Conservation (phyloP, 2,888 invertebrate species). For the Drosophila emarginata region DNA sequence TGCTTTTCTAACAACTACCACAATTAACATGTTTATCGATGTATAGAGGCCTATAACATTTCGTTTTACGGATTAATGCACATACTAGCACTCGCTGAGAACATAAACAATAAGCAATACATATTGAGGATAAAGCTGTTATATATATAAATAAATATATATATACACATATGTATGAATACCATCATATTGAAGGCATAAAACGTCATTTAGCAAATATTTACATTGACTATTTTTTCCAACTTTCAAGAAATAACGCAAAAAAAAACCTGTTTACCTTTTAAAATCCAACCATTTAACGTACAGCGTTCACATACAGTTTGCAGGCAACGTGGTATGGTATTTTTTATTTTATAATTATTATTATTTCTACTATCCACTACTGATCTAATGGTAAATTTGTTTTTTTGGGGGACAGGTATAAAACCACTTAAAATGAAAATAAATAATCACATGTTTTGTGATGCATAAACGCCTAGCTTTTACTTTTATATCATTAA, state of each 20-base stretch:
- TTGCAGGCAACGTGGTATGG: slow-evolving; percentile 40
- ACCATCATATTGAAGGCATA: slow-evolving; percentile 1
- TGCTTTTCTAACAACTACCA: not conserved
- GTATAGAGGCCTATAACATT: slow-evolving; percentile 36
- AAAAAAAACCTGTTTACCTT: slow-evolving; percentile 13
- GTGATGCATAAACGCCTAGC: no score
- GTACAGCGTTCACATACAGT: slow-evolving; percentile 15
- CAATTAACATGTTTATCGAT: not conserved
- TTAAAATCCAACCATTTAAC: not conserved
- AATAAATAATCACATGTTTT: no score
- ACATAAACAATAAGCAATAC: slow-evolving; percentile 24
- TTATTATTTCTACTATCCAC: no score
- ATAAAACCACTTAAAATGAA: no score
- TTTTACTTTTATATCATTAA: no score
- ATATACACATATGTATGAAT: not conserved
- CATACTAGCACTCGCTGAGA: slow-evolving; percentile 42
- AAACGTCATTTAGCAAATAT: slow-evolving; percentile 49
- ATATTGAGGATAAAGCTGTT: slow-evolving; percentile 15
- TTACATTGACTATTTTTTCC: slow-evolving; percentile 20
- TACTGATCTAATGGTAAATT: no score
- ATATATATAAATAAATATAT: slow-evolving; percentile 38
- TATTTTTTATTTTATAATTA: slow-evolving; percentile 47
- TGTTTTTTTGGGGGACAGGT: no score
- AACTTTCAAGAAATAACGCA: slow-evolving; percentile 14
- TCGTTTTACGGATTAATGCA: slow-evolving; percentile 46